These are phyloP conservation scores for Autographa pulchrina DNA, from an alignment of 2,888 invertebrate genomes.

Conservation along the genomic window DNA sequence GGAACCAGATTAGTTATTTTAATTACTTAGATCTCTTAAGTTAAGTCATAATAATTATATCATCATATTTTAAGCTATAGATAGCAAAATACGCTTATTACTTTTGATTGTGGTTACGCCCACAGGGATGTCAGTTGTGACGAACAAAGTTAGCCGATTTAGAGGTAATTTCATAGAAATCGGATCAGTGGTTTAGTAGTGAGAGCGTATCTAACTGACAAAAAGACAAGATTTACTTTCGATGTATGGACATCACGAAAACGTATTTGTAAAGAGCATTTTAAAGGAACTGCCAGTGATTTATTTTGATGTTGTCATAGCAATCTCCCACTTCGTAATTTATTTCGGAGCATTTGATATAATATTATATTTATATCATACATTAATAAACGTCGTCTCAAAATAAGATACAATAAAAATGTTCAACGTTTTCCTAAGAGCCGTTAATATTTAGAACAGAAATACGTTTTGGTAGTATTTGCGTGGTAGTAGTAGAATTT, in stretches of 20 bases:
- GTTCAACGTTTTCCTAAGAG: constrained; percentile 1
- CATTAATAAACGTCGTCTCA: background rate
- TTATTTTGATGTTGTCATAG: background rate
- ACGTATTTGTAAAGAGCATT: background rate
- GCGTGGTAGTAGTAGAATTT: constrained; percentile 3
- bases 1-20: background rate
- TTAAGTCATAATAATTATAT: background rate
- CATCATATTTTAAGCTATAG: background rate
- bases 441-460: background rate
- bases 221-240: background rate
- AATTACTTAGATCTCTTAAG: background rate
- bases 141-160: background rate
- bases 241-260: background rate
- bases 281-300: background rate
- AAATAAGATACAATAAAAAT: constrained; percentile 6
- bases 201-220: background rate
- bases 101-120: background rate
- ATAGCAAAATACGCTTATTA: background rate
- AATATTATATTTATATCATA: background rate
- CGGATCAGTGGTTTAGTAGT: background rate
- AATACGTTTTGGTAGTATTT: background rate
- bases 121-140: background rate
- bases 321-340: background rate
- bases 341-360: background rate
- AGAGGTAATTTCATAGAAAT: background rate